phyloP scores from a whole-genome alignment of 1,140 invertebrate species.

The Penaeus indicus region DNA sequence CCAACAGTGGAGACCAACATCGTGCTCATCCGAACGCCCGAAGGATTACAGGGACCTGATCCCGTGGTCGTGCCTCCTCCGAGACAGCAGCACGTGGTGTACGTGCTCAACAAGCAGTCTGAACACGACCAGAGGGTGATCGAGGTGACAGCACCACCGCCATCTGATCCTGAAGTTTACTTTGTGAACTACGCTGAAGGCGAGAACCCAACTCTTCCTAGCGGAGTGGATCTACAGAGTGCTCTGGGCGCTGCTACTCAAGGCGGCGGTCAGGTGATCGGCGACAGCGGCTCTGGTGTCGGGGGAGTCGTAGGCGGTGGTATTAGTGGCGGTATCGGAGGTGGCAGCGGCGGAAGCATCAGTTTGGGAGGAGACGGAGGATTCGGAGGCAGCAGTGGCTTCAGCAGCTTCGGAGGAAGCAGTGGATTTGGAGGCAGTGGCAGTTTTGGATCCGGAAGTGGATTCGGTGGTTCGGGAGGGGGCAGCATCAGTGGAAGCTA shows the following conservation, averaged over 20 bases:
- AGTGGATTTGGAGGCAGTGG: not conserved
- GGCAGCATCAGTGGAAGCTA: not conserved
- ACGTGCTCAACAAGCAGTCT: conserved; percentile 42
- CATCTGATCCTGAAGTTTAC: conserved; percentile 28
- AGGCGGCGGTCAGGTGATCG: conserved; percentile 37
- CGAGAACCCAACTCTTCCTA: conserved; percentile 27
- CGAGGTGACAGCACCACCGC: conserved; percentile 21
- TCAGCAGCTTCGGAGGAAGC: no score
- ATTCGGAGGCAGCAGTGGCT: no score
- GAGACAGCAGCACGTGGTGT: conserved; percentile 28
- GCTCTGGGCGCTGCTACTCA: conserved; percentile 38
- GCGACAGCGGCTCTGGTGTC: conserved; percentile 16
- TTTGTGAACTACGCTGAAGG: conserved; percentile 43
- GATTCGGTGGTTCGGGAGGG: not conserved
- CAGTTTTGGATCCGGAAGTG: not conserved
- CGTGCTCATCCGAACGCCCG: conserved; percentile 33
- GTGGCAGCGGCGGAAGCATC: not conserved
- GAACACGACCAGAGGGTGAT: not conserved
- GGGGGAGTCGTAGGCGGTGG: not conserved
- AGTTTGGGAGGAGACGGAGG: not conserved
- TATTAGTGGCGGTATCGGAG: not conserved
- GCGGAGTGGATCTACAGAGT: conserved; percentile 10
- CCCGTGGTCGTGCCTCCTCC: conserved; percentile 42
- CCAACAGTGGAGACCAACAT: conserved; percentile 7
- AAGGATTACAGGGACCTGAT: not conserved